Base-by-base conservation (phyloP, 2,113 vertebrate genomes). In the Gymnogyps californianus region DNA sequence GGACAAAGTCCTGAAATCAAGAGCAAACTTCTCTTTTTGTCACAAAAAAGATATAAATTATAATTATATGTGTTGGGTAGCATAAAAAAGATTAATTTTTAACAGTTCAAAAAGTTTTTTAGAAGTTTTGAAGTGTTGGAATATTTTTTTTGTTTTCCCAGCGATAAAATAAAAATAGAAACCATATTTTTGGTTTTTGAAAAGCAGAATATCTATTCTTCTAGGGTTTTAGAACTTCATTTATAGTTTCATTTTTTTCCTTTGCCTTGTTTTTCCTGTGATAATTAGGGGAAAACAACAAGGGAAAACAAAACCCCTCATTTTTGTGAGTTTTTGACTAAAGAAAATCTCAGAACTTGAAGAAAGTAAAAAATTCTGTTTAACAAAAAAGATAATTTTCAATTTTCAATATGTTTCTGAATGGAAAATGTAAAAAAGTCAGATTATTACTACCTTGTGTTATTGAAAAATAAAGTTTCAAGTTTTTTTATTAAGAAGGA, bases 251-350 rank as follows among this genome's bases (percentile, higher is more conserved):
- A 32, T 7, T 7, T 67, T 51, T 64, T 64, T 62, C 6, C 25
- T 54, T 66, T 54, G 11, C 6, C 5, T 83, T 14, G 42, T 66
- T 90, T 90, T 71, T 29, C 15, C 8, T 61, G 9, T 58, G 25
- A 59, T 22, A 72, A 86, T 15, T 42, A 78, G 22, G 2, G 11
- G 18, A 59, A 81, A 87, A 65, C 4, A 58, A 32, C 6, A 85
- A 24, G 2, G 2, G 3, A 61, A 75, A 83, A 13, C 13, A 62
- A 82, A 69, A 18, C 1, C 0, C 1, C 6, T 34, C 5, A 32
- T 62, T 84, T 70, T 46, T 54, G 4, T 75, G 42, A 66, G 8
- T 40, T 71, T 9, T 40, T 83, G 11, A 36, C 25, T 51, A 40
- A 71, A 71, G 18, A 64, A 71, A 80, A 55, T 18, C 21, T 58